Percentiles rank a stretch among this genome's conserved stretches.
These are phyloP conservation scores for Enoplosus armatus DNA, from an alignment of 2,797 vertebrate genomes.

Conservation along the genomic window DNA sequence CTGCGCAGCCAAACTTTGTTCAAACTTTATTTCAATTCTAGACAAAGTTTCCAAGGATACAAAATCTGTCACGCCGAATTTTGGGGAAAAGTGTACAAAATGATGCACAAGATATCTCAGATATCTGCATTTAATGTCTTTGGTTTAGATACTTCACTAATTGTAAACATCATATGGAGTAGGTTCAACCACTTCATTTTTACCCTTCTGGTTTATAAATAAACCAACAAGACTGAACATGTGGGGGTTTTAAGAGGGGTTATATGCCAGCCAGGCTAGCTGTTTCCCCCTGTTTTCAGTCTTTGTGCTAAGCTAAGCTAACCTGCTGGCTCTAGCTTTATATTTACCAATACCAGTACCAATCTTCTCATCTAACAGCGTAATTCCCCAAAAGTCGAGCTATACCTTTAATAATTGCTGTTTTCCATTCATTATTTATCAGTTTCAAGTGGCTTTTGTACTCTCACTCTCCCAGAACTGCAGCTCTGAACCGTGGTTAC, in stretches of 20 bases:
- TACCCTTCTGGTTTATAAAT: not conserved
- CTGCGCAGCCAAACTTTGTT: conserved; percentile 7
- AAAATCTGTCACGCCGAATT: not conserved
- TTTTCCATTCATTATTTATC: conserved; percentile 13
- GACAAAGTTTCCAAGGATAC: conserved; percentile 7
- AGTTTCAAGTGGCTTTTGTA: not conserved
- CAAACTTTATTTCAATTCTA: conserved; percentile 8
- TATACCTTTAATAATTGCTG: not conserved
- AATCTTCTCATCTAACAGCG: not conserved
- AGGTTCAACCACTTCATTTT: not conserved
- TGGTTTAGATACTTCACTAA: not conserved
- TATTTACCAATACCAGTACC: no score
- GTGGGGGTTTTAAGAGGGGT: no score
- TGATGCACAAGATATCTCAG: not conserved
- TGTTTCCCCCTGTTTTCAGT: not conserved
- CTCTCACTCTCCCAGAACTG: conserved; percentile 17
- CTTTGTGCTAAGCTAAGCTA: not conserved
- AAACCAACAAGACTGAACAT: not conserved
- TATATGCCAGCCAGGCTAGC: not conserved
- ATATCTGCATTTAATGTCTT: not conserved
- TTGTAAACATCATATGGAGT: not conserved
- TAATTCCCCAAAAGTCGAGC: not conserved
- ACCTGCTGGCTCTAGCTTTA: not conserved
- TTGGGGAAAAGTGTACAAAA: not conserved
- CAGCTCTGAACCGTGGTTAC: not conserved